phyloP scores from a whole-genome alignment of 1,140 invertebrate genomes.

The Dendroctonus ponderosae region DNA sequence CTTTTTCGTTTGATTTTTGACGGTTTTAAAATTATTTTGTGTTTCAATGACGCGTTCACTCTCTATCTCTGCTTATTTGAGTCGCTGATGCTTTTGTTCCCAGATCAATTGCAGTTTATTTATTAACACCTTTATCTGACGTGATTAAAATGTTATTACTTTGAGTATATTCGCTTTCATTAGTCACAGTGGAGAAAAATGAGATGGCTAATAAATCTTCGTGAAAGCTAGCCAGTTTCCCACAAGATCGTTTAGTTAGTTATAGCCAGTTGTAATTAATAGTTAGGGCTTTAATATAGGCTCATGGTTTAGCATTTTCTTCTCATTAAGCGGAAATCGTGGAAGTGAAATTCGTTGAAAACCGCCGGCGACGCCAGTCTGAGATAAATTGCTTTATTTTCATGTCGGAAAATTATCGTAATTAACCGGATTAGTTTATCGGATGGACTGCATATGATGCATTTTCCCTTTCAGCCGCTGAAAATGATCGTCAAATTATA shows the following conservation, averaged over 20 bases:
- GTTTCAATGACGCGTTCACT: neutral
- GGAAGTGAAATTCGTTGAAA: conserved; percentile 6
- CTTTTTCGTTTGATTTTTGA: no score
- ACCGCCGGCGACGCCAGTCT: conserved; percentile 5
- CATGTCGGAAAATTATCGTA: neutral
- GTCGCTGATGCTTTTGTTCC: no score
- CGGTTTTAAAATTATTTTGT: no score
- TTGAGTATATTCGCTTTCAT: no score
- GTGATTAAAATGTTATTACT: no score
- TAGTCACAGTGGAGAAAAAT: no score
- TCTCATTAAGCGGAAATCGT: neutral
- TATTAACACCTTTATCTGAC: no score
- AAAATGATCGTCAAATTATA: neutral
- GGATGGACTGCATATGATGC: neutral
- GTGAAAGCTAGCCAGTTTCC: conserved; percentile 3
- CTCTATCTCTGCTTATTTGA: neutral
- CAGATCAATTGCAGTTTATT: no score
- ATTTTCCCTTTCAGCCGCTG: neutral
- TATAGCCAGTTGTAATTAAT: conserved; percentile 7
- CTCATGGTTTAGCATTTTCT: conserved; percentile 5
- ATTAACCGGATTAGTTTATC: conserved; percentile 1
- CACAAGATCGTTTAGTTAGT: conserved; percentile 2
- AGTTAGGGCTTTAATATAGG: conserved; percentile 3
- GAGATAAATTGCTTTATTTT: conserved; percentile 2
- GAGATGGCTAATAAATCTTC: neutral